Conservation (phyloP, 2,113 vertebrate genomes). For the Aptenodytes forsteri region DNA sequence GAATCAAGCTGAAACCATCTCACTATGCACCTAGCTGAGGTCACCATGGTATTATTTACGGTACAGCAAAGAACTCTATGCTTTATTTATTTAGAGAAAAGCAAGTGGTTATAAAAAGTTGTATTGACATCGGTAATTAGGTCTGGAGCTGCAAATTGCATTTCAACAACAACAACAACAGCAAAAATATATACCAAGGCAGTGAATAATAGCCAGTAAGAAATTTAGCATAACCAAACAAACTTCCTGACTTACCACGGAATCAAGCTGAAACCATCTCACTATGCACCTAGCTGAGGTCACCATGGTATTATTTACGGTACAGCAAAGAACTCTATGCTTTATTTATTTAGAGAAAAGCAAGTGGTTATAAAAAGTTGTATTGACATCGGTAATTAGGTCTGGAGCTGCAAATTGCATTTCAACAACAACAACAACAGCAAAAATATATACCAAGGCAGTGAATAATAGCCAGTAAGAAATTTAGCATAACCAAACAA, state of each 20-base stretch:
- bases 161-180: neutral
- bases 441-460: neutral
- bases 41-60: neutral
- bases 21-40: neutral
- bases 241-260: neutral
- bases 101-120: neutral
- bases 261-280: neutral
- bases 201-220: neutral
- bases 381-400: neutral
- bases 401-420: neutral
- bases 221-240: neutral
- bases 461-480: neutral
- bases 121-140: neutral
- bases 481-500: neutral
- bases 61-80: neutral
- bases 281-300: neutral
- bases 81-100: neutral
- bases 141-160: neutral
- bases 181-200: neutral
- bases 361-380: neutral
- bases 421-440: neutral
- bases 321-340: neutral
- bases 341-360: neutral
- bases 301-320: neutral
- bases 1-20: neutral